phyloP scores from a whole-genome alignment of 2,797 vertebrate species.

The Molossus alvarezi region DNA sequence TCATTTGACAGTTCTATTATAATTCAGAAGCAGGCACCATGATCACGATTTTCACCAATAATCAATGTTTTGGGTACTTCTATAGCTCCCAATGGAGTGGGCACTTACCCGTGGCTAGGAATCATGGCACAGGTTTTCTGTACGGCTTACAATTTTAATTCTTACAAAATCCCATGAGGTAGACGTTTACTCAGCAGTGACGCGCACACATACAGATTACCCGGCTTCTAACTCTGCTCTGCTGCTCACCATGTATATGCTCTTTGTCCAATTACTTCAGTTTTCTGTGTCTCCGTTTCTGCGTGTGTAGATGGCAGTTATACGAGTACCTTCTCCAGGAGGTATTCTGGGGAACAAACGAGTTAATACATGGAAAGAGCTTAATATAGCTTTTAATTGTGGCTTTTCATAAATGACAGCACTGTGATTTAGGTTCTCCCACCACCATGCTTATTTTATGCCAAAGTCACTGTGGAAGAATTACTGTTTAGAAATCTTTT shows the following conservation, averaged over 20 bases:
- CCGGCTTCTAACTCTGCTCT: not conserved
- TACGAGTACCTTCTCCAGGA: not conserved
- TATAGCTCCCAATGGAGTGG: not conserved
- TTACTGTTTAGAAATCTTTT: not conserved
- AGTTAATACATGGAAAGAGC: not conserved
- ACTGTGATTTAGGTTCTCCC: not conserved
- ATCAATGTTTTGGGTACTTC: not conserved
- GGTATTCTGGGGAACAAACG: not conserved
- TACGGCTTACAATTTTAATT: not conserved
- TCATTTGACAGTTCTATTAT: conserved; percentile 6
- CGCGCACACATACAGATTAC: not conserved
- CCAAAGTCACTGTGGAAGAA: not conserved
- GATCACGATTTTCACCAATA: not conserved
- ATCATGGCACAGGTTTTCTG: not conserved
- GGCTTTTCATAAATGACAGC: not conserved
- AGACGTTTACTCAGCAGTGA: not conserved
- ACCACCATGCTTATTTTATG: not conserved
- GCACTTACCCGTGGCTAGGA: not conserved
- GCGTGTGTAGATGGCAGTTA: not conserved
- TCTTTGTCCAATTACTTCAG: not conserved
- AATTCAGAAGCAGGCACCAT: not conserved
- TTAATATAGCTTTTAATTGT: not conserved
- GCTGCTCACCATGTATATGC: not conserved
- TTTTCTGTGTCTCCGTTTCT: not conserved
- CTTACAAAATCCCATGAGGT: not conserved